Evolutionary conservation across 2,113 vertebrate genomes (phyloP).

Genomic region (Xenopus tropicalis): UCB_Xtro_10.0 CM004449.2:113353501-113354000

Average conservation of each 20-base stretch:
- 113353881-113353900: no score
- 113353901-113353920: no score
- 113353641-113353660: conserved; percentile 1
- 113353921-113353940: no score
- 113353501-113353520: conserved; percentile 17
- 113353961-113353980: no score
- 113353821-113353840: no score
- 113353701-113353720: neutral
- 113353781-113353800: neutral
- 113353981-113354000: no score
- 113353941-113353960: no score
- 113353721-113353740: neutral
- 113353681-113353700: conserved; percentile 1
- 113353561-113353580: conserved; percentile 16
- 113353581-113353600: conserved; percentile 23
- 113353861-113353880: no score
- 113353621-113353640: conserved; percentile 31
- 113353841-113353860: no score
- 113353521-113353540: neutral
- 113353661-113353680: neutral
- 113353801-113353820: neutral
- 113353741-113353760: neutral
- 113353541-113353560: conserved; percentile 33
- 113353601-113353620: conserved; percentile 5
- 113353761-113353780: neutral